Conservation (phyloP, 2,797 vertebrate species). For the Pipistrellus pipistrellus region DNA sequence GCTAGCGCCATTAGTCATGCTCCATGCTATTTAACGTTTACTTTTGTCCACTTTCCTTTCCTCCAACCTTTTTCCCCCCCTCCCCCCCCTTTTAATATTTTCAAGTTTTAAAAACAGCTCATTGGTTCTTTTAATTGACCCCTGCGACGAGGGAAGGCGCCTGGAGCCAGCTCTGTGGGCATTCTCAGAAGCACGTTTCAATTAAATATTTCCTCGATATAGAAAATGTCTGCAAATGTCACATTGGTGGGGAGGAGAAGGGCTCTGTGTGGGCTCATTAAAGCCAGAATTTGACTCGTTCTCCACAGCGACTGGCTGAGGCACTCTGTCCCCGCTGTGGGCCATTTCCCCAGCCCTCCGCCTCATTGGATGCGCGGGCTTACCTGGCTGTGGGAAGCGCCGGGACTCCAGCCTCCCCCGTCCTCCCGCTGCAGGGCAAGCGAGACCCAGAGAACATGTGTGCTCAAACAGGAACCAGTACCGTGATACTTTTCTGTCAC, state of each 20-base stretch:
- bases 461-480: conserved; percentile 86
- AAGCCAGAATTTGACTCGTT: conserved; percentile 71
- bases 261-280: conserved; percentile 79
- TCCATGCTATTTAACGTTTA: conserved; percentile 96
- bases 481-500: conserved; percentile 87
- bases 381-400: conserved; percentile 83
- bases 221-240: conserved; percentile 84
- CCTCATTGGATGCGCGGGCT: conserved; percentile 76
- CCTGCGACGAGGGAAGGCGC: conserved; percentile 81
- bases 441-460: conserved; percentile 84
- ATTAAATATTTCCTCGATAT: conserved; percentile 85
- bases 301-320: conserved; percentile 64
- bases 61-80: conserved; percentile 88
- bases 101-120: conserved; percentile 86
- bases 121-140: conserved; percentile 87
- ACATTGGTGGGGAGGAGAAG: conserved; percentile 81
- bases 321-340: conserved; percentile 84
- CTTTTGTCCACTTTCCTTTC: conserved; percentile 95
- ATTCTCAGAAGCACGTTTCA: conserved; percentile 84
- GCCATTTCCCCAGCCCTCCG: conserved; percentile 71
- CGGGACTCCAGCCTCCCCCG: conserved; percentile 76
- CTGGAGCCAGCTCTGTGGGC: conserved; percentile 84
- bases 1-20: conserved; percentile 99
- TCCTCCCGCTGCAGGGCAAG: conserved; percentile 78
- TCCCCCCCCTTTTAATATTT: conserved; percentile 78